Evolutionary conservation across 2,113 vertebrate species (phyloP).

Genomic region (Merops nubicus): DNA sequence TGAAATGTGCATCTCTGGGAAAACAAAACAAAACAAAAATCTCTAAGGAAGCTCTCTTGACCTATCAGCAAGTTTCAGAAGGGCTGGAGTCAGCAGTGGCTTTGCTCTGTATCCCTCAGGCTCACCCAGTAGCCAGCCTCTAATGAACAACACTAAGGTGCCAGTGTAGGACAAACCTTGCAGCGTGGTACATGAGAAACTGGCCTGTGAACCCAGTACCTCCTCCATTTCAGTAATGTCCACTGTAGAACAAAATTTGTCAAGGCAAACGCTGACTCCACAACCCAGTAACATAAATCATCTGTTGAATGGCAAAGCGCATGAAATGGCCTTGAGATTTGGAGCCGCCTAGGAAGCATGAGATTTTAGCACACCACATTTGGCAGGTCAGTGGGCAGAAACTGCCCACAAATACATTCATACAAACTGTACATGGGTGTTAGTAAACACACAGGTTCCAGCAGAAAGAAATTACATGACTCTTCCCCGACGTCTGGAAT

Average conservation of each 20-base stretch:
- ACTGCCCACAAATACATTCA: background rate
- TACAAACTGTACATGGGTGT: background rate
- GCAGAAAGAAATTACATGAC: background rate
- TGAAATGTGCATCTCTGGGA: background rate
- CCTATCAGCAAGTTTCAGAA: too few species aligned
- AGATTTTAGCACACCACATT: background rate
- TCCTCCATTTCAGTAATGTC: background rate
- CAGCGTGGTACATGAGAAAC: background rate
- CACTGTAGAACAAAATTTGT: background rate
- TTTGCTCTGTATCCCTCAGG: background rate
- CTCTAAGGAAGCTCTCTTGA: background rate
- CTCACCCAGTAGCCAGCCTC: background rate
- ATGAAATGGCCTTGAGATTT: background rate
- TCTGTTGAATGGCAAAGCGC: background rate
- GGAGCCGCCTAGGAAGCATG: background rate
- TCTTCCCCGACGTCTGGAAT: background rate
- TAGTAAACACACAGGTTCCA: constrained; percentile 1
- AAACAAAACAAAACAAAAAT: background rate
- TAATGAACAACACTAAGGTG: background rate
- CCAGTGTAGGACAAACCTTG: background rate
- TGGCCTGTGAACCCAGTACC: background rate
- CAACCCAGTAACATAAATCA: background rate
- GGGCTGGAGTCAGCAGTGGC: background rate
- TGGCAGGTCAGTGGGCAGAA: background rate
- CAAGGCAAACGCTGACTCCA: background rate